These are phyloP conservation scores for Caenorhabditis uteleia DNA, from an alignment of 2,888 invertebrate genomes.

Conservation along the genomic window DNA sequence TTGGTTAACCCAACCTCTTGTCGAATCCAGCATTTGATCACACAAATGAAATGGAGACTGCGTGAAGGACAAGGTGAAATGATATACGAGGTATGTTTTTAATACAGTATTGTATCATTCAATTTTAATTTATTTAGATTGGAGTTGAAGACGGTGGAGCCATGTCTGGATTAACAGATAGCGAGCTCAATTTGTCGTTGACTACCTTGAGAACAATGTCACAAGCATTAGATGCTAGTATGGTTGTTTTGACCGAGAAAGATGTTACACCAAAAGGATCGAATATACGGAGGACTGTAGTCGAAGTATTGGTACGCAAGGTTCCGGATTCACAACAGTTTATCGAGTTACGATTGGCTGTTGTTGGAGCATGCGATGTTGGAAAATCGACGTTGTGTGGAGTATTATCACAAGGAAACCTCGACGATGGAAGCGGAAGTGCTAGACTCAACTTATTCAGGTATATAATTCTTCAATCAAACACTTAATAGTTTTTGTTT, in stretches of 20 bases:
- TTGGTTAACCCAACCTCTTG: constrained; percentile 88
- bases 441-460: constrained; percentile 91
- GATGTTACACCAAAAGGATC: constrained; percentile 69
- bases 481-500: constrained; percentile 2
- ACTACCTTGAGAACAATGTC: constrained; percentile 88
- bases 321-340: constrained; percentile 74
- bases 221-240: constrained; percentile 79
- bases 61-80: constrained; percentile 94
- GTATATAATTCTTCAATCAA: constrained; percentile 14
- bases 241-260: constrained; percentile 78
- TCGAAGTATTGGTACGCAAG: constrained; percentile 84
- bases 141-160: constrained; percentile 71
- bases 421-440: constrained; percentile 88
- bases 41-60: constrained; percentile 98
- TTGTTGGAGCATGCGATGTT: constrained; percentile 89
- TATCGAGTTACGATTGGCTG: constrained; percentile 87
- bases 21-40: constrained; percentile 92
- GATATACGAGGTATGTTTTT: constrained; percentile 87
- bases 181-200: constrained; percentile 86
- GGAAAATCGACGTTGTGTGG: constrained; percentile 90
- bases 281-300: constrained; percentile 30
- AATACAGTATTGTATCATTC: not conserved
- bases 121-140: constrained; percentile 27
- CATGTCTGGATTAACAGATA: constrained; percentile 82
- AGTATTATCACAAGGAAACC: constrained; percentile 90